These are phyloP conservation scores for Pseudeuparius sepicola DNA, from an alignment of 2,888 invertebrate genomes.

Conservation along the genomic window DNA sequence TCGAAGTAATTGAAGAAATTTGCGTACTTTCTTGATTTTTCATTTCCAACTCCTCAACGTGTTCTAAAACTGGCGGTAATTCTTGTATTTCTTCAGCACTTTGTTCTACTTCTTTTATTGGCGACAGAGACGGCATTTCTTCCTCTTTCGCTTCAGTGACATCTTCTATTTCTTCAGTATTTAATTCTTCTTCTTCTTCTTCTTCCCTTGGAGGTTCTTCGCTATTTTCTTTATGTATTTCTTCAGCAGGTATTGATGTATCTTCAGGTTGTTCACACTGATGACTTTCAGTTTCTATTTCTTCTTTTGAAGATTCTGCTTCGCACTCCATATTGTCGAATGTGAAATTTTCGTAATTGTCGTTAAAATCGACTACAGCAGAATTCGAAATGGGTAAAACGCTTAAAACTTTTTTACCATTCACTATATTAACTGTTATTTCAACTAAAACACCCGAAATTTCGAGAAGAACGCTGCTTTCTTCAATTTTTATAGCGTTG, in stretches of 20 bases:
- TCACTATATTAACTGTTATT: slow-evolving; percentile 27
- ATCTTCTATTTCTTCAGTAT: not conserved
- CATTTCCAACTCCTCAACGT: not conserved
- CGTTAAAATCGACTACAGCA: slow-evolving; percentile 28
- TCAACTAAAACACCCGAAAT: slow-evolving; percentile 31
- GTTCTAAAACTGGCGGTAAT: too few species aligned
- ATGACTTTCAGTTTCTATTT: too few species aligned
- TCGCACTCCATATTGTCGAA: too few species aligned
- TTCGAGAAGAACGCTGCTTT: slow-evolving; percentile 27
- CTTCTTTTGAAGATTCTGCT: too few species aligned
- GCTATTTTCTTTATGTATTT: slow-evolving; percentile 2
- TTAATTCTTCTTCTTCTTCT: not conserved
- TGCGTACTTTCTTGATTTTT: too few species aligned
- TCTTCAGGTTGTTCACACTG: too few species aligned
- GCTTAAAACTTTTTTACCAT: slow-evolving; percentile 30
- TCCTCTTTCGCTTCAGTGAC: not conserved
- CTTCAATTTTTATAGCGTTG: slow-evolving; percentile 28
- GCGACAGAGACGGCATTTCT: too few species aligned
- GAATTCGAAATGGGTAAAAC: slow-evolving; percentile 28
- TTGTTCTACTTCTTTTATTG: too few species aligned
- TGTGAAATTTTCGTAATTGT: slow-evolving; percentile 29
- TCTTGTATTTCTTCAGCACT: too few species aligned
- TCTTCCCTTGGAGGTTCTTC: too few species aligned
- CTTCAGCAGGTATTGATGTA: slow-evolving; percentile 2
- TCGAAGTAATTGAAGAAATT: too few species aligned